Percentiles rank a stretch among this genome's conserved stretches.
Evolutionary conservation across 2,888 invertebrate genomes (phyloP).

Genomic region (Hypercompe scribonia): DNA sequence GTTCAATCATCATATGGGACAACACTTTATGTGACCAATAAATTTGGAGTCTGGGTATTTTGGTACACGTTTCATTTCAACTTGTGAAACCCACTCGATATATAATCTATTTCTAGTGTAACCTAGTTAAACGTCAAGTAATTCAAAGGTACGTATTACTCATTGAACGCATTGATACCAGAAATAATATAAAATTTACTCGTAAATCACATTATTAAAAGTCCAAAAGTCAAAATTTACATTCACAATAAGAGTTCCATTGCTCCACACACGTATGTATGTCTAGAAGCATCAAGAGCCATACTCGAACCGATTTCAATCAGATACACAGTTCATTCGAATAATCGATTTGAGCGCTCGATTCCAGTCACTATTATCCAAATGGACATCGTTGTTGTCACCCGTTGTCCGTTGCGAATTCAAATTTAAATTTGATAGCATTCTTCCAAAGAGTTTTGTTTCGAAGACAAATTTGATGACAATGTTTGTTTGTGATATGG

Average conservation of each 20-base stretch:
- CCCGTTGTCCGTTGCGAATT: constrained; percentile 65
- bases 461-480: constrained; percentile 48
- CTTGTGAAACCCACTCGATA: too few species aligned
- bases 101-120: too few species aligned
- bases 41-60: too few species aligned
- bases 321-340: constrained; percentile 73
- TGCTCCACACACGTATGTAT: constrained; percentile 18
- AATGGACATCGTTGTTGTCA: constrained; percentile 66
- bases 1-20: too few species aligned
- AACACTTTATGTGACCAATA: too few species aligned
- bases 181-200: background rate
- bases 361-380: constrained; percentile 67
- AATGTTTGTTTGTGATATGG: constrained; percentile 24
- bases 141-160: too few species aligned
- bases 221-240: background rate
- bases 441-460: constrained; percentile 58
- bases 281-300: constrained; percentile 57
- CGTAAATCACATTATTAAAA: background rate
- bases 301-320: constrained; percentile 60
- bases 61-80: too few species aligned
- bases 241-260: background rate
- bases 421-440: constrained; percentile 75
- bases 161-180: background rate
- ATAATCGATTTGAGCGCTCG: constrained; percentile 72
- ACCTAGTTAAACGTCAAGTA: background rate